A percentile compares a stretch with the other conserved stretches of the same genome.
Conservation (phyloP, 2,113 vertebrate genomes). For the Ovis canadensis region DNA sequence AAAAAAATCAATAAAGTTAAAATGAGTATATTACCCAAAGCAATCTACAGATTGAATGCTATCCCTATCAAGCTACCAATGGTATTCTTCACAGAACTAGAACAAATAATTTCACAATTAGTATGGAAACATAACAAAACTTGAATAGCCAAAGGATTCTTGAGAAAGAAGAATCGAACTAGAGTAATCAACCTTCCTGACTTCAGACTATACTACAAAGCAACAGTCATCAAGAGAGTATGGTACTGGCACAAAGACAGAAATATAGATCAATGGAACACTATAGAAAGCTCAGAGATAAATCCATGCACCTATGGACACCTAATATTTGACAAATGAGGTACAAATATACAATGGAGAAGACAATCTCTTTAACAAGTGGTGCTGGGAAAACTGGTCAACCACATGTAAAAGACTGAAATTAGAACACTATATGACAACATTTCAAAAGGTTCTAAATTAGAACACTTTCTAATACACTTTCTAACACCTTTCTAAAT, state of each 20-base stretch:
- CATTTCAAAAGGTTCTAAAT: neutral
- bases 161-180: neutral
- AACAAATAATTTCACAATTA: neutral
- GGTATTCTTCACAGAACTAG: neutral
- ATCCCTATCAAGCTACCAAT: neutral
- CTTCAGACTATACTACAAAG: neutral
- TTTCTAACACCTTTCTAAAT: neutral
- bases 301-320: neutral
- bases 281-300: neutral
- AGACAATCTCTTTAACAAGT: neutral
- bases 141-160: neutral
- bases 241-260: neutral
- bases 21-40: neutral
- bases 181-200: neutral
- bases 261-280: neutral
- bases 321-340: neutral
- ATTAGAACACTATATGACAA: neutral
- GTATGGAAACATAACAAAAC: neutral
- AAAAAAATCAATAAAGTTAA: neutral
- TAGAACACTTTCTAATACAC: neutral
- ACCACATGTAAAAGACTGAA: neutral
- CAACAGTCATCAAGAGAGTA: neutral
- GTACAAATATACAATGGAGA: neutral
- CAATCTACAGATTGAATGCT: neutral
- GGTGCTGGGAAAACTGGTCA: neutral